Conservation (phyloP, 2,797 vertebrate species). For the Botia kubotai region DNA sequence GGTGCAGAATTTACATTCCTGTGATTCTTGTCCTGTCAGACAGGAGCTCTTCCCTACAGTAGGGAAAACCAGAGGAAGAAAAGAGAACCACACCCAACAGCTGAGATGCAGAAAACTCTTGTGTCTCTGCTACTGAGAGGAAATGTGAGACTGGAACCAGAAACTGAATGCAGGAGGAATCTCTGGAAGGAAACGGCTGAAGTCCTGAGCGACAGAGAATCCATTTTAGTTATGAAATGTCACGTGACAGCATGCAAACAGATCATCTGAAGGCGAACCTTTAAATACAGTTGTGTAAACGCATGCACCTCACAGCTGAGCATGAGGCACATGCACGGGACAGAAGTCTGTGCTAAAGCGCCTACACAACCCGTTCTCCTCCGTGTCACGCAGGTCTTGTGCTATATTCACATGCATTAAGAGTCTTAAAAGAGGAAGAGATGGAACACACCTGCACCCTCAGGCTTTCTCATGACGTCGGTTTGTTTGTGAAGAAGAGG, state of each 20-base stretch:
- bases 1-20: constrained; percentile 56
- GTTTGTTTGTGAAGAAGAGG: constrained; percentile 21
- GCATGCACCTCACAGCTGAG: background rate
- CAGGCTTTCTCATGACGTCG: constrained; percentile 17
- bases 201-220: too few species aligned
- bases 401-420: constrained; percentile 57
- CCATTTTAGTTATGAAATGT: constrained; percentile 56
- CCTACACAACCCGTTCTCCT: constrained; percentile 5
- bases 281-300: background rate
- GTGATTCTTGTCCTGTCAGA: constrained; percentile 55
- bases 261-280: constrained; percentile 37
- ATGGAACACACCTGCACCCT: constrained; percentile 29
- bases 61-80: background rate
- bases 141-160: constrained; percentile 50
- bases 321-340: too few species aligned
- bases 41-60: constrained; percentile 37
- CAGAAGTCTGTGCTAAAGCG: constrained; percentile 7
- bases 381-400: constrained; percentile 34
- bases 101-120: constrained; percentile 55
- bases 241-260: constrained; percentile 47
- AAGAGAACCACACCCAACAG: constrained; percentile 58
- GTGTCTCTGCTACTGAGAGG: constrained; percentile 32
- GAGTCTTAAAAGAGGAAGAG: constrained; percentile 16
- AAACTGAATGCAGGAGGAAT: constrained; percentile 50
- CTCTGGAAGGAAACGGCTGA: constrained; percentile 48